Base-by-base conservation (phyloP, 2,888 invertebrate species). In the Eurois occulta region DNA sequence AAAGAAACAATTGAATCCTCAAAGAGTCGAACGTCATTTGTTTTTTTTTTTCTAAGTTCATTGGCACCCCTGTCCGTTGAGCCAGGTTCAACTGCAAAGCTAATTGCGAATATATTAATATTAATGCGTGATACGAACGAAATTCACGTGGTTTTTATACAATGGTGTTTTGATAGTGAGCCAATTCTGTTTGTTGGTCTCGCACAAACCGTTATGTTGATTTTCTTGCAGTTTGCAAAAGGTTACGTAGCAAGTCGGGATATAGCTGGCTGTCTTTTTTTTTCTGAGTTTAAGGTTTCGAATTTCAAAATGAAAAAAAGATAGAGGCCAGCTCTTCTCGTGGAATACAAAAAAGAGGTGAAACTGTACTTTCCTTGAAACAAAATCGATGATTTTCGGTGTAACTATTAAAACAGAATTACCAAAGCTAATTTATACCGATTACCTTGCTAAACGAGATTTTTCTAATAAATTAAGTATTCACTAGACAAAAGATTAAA, bases 41-140 rank as follows among this genome's bases (percentile, higher is more conserved):
- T 65, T 77, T 52, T 48, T 60, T 78, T 21, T 18, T 58, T 69
- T n/a, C n/a, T 13, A 65, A 81, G 74, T 35, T 86, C 66, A 74
- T 72, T 80, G 70, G 35, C 86, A 73, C 24, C 48, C 35, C 13
- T 62, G 38, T 43, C 6, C 52, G 1, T n/a, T 62, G 55, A 13
- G 13, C 41, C 46, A 35, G 43, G 81, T 55, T 43, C 60, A 35
- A 60, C 55, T 32, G 48, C 70, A 75, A 67, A 73, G 21, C 46
- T 35, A 43, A 75, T 64, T 67, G 62, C 11, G 71, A 87, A 80
- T 83, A 75, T 55, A 68, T 72, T 48, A 77, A 86, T 83, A 77
- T 38, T n/a, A 68, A 43, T 43, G 43, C 32, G 28, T 48, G 68
- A 55, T 41, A 75, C 60, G 16, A 46, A 21, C 24, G 48, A 78